Percentiles rank a stretch among this genome's conserved stretches.
Conservation (phyloP, 2,113 vertebrate genomes). For the Xiphias gladius region DNA sequence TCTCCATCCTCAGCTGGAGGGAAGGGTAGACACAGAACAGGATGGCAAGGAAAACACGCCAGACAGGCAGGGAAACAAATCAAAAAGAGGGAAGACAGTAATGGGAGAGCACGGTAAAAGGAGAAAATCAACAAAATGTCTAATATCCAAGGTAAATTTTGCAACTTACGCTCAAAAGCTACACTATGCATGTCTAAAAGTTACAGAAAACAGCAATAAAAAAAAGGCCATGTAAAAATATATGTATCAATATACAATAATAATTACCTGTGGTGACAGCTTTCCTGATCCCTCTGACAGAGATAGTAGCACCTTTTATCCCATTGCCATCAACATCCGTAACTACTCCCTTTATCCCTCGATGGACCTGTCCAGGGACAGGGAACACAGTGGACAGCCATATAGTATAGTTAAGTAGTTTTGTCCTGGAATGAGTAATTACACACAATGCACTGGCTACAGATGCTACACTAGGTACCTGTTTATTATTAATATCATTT, state of each 20-base stretch:
- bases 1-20: conserved; percentile 91
- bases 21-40: no score
- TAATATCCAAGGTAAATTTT: neutral
- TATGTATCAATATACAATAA: neutral
- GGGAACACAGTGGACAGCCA: neutral
- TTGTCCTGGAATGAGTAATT: neutral
- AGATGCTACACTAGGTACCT: neutral
- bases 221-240: neutral
- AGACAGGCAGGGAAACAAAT: neutral
- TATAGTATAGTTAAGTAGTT: neutral
- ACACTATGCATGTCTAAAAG: neutral
- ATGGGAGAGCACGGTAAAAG: neutral
- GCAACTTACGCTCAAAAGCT: neutral
- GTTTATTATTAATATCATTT: neutral
- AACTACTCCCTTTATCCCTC: conserved; percentile 94
- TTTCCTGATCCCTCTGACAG: conserved; percentile 91
- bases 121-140: neutral
- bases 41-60: neutral
- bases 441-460: neutral
- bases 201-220: neutral
- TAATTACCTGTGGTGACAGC: conserved; percentile 92
- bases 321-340: conserved; percentile 89
- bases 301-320: conserved; percentile 91
- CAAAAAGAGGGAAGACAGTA: neutral
- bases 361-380: conserved; percentile 87